phyloP scores from a whole-genome alignment of 2,888 invertebrate genomes.

The Ischnus inquisitorius region DNA sequence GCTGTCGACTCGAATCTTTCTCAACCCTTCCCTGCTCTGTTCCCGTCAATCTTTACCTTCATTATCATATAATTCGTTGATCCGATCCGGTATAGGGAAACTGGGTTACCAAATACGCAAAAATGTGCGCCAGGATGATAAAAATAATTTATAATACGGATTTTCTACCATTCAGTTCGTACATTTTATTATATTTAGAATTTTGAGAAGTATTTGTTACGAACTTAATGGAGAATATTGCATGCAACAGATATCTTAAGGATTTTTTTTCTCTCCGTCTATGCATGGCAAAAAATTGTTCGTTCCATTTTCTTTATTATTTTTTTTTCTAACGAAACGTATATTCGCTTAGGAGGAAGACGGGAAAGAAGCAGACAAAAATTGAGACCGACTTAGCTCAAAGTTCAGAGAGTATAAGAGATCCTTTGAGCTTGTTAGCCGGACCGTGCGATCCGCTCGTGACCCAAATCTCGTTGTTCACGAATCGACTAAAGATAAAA shows the following conservation, averaged over 20 bases:
- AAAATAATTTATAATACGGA: background rate
- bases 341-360: background rate
- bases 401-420: slow-evolving; percentile 32
- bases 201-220: background rate
- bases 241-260: background rate
- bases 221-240: background rate
- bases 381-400: slow-evolving; percentile 16
- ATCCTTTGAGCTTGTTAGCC: slow-evolving; percentile 65
- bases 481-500: slow-evolving; percentile 53
- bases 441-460: slow-evolving; percentile 58
- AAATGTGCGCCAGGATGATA: background rate
- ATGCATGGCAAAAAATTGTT: background rate
- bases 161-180: background rate
- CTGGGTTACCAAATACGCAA: background rate
- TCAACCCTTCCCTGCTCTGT: background rate
- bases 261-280: background rate
- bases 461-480: slow-evolving; percentile 62
- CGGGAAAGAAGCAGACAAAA: background rate
- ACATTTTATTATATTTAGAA: background rate
- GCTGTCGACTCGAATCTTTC: background rate
- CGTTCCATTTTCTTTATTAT: background rate
- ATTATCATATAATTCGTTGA: slow-evolving; percentile 10
- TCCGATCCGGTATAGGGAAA: background rate
- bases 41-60: background rate
- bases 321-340: background rate